These are phyloP conservation scores for Agonopterix subpropinquella DNA, from an alignment of 2,888 invertebrate genomes.

Conservation along the genomic window DNA sequence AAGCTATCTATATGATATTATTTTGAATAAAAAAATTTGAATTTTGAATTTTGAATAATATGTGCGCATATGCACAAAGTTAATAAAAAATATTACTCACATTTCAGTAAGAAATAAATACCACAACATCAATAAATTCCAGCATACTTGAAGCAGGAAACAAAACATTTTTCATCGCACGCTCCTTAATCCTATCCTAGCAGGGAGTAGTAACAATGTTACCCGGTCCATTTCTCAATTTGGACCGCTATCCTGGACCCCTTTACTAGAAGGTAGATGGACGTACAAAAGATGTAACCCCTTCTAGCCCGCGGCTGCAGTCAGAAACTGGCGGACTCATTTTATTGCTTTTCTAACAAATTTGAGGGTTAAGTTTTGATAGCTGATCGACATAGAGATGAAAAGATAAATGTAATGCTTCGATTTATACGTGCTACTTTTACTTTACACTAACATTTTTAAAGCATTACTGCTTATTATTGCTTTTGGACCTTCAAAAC, in stretches of 20 bases:
- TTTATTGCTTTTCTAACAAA: constrained; percentile 60
- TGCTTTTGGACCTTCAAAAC: too few relatives aligned
- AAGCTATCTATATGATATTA: too few relatives aligned
- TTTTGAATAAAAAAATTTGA: too few relatives aligned
- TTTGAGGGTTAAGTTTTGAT: constrained; percentile 14
- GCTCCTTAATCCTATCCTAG: constrained; percentile 48
- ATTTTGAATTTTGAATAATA: too few relatives aligned
- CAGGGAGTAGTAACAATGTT: constrained; percentile 67
- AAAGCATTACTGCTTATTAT: too few relatives aligned
- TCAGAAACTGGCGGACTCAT: constrained; percentile 44
- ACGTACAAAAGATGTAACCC: constrained; percentile 55
- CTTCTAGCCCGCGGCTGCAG: constrained; percentile 57
- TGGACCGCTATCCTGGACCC: constrained; percentile 48
- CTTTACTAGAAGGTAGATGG: constrained; percentile 52
- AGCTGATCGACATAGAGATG: constrained; percentile 2
- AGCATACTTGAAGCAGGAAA: constrained; percentile 20
- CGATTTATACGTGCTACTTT: too few relatives aligned
- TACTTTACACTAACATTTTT: too few relatives aligned
- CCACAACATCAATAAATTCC: too few relatives aligned
- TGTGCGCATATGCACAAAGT: too few relatives aligned
- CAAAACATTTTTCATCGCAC: constrained; percentile 58
- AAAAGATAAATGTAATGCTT: neutral
- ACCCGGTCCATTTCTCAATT: constrained; percentile 76
- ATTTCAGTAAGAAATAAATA: too few relatives aligned
- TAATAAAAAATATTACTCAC: too few relatives aligned